Conservation (phyloP, 2,113 vertebrate species). For the Panurus biarmicus region DNA sequence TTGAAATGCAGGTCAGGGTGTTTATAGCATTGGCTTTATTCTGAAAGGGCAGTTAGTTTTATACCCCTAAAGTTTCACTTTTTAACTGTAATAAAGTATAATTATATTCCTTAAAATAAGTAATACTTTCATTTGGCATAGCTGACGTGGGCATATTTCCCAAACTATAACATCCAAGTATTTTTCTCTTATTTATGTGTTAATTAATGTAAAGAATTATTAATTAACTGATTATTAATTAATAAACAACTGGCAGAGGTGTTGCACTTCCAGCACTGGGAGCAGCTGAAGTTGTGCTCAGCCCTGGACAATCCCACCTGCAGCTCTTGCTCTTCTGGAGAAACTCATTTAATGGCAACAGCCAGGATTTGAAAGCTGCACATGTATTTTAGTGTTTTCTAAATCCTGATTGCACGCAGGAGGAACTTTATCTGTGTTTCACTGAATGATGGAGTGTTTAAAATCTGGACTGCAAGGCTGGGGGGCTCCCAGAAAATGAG, state of each 20-base stretch:
- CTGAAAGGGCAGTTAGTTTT: background rate
- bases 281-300: background rate
- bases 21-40: background rate
- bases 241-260: background rate
- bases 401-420: background rate
- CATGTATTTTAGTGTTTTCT: background rate
- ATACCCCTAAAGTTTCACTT: background rate
- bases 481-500: background rate
- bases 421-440: background rate
- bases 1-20: background rate
- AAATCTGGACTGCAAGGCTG: accelerated
- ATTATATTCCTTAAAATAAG: background rate
- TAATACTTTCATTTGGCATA: background rate
- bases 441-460: background rate
- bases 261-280: background rate
- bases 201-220: background rate
- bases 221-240: constrained; percentile 52
- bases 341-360: background rate
- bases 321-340: background rate
- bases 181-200: background rate
- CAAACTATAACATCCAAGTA: background rate
- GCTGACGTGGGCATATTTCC: background rate
- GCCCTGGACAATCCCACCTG: background rate
- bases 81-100: background rate
- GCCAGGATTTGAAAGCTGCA: background rate